A percentile compares a stretch with the other conserved stretches of the same genome.
Evolutionary conservation across 2,797 vertebrate species (phyloP).

Genomic region (Rhincodon typus): DNA sequence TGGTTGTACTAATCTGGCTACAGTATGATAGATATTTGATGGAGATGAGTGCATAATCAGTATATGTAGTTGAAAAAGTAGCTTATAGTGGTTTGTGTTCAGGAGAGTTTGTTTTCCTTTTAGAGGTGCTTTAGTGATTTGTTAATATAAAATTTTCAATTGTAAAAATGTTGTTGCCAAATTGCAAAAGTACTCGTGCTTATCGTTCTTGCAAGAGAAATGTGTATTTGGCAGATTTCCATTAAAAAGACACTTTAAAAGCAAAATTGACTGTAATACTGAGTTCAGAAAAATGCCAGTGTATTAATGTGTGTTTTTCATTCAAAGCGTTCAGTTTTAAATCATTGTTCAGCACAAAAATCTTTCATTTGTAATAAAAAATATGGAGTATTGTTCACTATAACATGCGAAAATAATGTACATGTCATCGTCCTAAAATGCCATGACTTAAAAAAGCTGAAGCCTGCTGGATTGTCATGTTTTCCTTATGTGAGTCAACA

Average conservation of each 20-base stretch:
- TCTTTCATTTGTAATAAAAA: background rate
- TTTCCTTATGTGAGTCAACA: background rate
- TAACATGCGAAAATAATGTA: background rate
- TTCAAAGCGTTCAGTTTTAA: no score
- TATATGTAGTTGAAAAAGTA: background rate
- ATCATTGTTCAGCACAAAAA: background rate
- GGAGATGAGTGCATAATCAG: background rate
- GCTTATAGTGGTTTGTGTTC: background rate
- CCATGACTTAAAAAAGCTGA: background rate
- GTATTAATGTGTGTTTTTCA: background rate
- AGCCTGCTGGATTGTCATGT: background rate
- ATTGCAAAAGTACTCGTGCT: background rate
- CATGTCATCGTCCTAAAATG: background rate
- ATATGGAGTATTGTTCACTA: no score
- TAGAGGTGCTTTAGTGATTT: background rate
- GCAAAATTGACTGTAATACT: background rate
- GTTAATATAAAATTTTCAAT: background rate
- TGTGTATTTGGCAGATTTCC: background rate
- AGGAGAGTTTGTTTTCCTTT: background rate
- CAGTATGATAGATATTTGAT: background rate
- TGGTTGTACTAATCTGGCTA: background rate
- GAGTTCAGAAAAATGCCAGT: background rate
- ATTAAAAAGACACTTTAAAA: background rate
- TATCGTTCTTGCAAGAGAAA: background rate
- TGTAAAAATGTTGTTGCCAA: background rate